Evolutionary conservation across 1,140 invertebrate genomes (phyloP).

Genomic region (Tetramorium simillimum): DNA sequence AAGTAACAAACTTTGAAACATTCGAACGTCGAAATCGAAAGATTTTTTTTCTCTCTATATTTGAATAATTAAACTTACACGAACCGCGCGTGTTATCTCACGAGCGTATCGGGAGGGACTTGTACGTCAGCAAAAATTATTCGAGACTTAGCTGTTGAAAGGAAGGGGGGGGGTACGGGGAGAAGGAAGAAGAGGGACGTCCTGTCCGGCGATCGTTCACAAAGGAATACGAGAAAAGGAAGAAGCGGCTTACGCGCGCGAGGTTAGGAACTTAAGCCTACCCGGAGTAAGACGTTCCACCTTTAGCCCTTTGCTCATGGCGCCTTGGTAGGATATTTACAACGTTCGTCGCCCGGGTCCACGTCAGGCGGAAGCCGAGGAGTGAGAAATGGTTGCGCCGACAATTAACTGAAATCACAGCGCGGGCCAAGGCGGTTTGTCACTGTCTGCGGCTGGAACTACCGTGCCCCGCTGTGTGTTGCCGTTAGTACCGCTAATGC

Average conservation of each 20-base stretch:
- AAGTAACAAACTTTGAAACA: neutral
- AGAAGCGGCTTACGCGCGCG: slow-evolving; percentile 59
- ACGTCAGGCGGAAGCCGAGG: slow-evolving; percentile 66
- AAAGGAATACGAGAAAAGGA: slow-evolving; percentile 67
- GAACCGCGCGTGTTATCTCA: neutral
- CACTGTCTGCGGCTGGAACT: slow-evolving; percentile 74
- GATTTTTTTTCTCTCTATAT: neutral
- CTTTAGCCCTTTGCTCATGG: slow-evolving; percentile 75
- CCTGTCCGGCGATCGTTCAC: slow-evolving; percentile 47
- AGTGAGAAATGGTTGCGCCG: slow-evolving; percentile 79
- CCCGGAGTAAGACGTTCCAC: slow-evolving; percentile 75
- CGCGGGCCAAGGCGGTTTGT: slow-evolving; percentile 77
- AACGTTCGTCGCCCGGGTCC: slow-evolving; percentile 66
- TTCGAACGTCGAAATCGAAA: neutral
- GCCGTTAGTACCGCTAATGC: slow-evolving; percentile 66
- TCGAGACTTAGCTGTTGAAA: slow-evolving; percentile 29
- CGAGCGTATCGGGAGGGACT: neutral
- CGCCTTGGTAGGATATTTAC: slow-evolving; percentile 78
- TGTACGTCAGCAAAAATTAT: slow-evolving; percentile 21
- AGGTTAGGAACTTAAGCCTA: slow-evolving; percentile 70
- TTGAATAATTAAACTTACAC: neutral
- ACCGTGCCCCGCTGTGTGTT: slow-evolving; percentile 65
- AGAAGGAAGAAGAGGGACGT: slow-evolving; percentile 5
- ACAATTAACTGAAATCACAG: slow-evolving; percentile 82
- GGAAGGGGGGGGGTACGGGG: slow-evolving; percentile 4